Percentiles rank a stretch among this genome's conserved stretches.
phyloP scores from a whole-genome alignment of 2,888 invertebrate genomes.

The Meandrusa payeni region DNA sequence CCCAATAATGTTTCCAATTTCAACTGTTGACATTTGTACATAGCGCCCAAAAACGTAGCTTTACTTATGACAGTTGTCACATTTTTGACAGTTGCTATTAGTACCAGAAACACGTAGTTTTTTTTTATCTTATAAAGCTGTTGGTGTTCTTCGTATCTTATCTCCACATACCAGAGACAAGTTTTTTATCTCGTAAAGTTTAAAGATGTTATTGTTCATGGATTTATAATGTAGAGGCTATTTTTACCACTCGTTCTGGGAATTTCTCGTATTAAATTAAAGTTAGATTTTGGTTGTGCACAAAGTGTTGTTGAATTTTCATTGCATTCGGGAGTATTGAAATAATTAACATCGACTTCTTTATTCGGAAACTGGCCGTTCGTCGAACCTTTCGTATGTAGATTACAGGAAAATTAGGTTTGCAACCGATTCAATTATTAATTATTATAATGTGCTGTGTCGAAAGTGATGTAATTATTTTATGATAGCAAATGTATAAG shows the following conservation, averaged over 20 bases:
- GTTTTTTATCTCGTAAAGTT: no score
- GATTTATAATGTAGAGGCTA: constrained; percentile 1
- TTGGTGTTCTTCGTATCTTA: no score
- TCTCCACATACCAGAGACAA: no score
- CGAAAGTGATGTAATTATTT: constrained; percentile 2
- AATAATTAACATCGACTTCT: no score
- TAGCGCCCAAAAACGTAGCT: not conserved
- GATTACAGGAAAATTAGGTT: constrained; percentile 3
- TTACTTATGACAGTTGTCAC: constrained; percentile 12
- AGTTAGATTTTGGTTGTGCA: constrained; percentile 1
- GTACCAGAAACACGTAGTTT: not conserved
- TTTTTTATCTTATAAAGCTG: no score
- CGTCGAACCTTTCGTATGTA: no score
- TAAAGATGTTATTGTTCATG: no score
- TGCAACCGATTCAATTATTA: not conserved
- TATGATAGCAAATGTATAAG: no score
- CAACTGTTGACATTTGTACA: constrained; percentile 5
- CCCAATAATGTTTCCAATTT: not conserved
- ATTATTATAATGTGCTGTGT: constrained; percentile 7
- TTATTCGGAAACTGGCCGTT: no score
- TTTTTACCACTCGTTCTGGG: not conserved
- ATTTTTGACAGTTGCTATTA: constrained; percentile 1
- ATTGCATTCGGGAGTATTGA: no score
- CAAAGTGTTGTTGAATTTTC: constrained; percentile 9
- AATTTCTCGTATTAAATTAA: not conserved